Conservation (phyloP, 2,797 vertebrate species). For the Myotis pilosus region DNA sequence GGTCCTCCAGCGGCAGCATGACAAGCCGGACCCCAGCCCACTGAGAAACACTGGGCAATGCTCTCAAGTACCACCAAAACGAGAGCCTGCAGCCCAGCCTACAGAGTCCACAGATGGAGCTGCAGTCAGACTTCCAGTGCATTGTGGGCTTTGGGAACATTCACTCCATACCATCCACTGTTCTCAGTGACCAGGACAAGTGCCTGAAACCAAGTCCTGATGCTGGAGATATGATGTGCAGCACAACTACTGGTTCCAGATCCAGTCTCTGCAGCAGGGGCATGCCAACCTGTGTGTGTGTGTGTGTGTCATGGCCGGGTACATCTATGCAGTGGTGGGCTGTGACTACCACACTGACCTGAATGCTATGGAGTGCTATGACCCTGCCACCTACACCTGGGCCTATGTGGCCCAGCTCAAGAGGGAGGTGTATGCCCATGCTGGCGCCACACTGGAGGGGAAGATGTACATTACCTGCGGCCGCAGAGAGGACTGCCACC, state of each 20-base stretch:
- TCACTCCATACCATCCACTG: conserved; percentile 89
- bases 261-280: conserved; percentile 93
- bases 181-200: conserved; percentile 90
- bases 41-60: conserved; percentile 90
- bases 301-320: conserved; percentile 83
- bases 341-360: conserved; percentile 93
- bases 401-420: conserved; percentile 91
- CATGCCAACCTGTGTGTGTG: conserved; percentile 96
- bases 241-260: conserved; percentile 94
- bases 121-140: conserved; percentile 91
- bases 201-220: conserved; percentile 93
- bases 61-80: conserved; percentile 94
- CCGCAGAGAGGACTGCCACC: conserved; percentile 89
- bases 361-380: conserved; percentile 94
- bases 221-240: conserved; percentile 99
- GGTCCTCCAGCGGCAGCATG: conserved; percentile 89
- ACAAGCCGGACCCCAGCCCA: conserved; percentile 89
- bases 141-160: conserved; percentile 97
- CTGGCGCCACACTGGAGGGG: conserved; percentile 89
- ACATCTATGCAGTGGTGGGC: conserved; percentile 95
- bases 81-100: conserved; percentile 94
- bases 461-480: conserved; percentile 95
- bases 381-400: conserved; percentile 93
- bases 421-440: conserved; percentile 96
- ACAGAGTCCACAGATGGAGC: conserved; percentile 92